phyloP scores from a whole-genome alignment of 2,888 invertebrate species.

The Crossocerus cetratus region DNA sequence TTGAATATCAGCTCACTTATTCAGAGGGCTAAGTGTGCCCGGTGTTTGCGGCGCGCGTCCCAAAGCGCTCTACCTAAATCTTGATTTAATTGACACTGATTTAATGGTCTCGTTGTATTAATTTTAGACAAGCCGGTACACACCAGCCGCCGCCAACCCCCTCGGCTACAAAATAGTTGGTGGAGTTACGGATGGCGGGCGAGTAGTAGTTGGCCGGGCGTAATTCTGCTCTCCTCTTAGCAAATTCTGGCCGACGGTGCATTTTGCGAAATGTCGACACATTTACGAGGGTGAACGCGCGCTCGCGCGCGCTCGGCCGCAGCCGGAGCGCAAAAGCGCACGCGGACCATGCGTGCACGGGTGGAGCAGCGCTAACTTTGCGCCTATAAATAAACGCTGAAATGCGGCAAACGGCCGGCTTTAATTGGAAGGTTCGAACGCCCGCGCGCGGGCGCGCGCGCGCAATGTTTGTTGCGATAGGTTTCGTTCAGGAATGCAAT shows the following conservation, averaged over 20 bases:
- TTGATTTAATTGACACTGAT: constrained; percentile 56
- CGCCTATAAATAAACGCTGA: constrained; percentile 69
- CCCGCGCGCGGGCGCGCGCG: constrained; percentile 34
- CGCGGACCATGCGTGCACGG: too few species aligned
- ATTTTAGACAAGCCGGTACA: constrained; percentile 49
- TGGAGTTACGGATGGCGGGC: constrained; percentile 23
- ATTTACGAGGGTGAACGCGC: constrained; percentile 61
- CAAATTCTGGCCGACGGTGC: constrained; percentile 58
- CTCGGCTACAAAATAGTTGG: constrained; percentile 31
- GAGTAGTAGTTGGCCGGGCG: constrained; percentile 26
- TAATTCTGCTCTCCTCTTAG: constrained; percentile 56
- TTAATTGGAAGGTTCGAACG: constrained; percentile 66
- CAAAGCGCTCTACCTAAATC: background rate
- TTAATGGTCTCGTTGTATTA: constrained; percentile 49
- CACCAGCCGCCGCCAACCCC: background rate
- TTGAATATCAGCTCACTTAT: background rate
- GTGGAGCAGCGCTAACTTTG: constrained; percentile 62
- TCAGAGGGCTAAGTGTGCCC: background rate
- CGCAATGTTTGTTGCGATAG: constrained; percentile 66
- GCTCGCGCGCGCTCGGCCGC: constrained; percentile 45
- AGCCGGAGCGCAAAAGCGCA: too few species aligned
- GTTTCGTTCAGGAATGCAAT: constrained; percentile 66
- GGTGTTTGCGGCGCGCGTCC: background rate
- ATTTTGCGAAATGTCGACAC: constrained; percentile 63
- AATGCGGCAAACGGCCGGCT: constrained; percentile 67